Percentiles rank a stretch among this genome's conserved stretches.
Conservation (phyloP, 2,113 vertebrate genomes). For the Pseudopipra pipra region DNA sequence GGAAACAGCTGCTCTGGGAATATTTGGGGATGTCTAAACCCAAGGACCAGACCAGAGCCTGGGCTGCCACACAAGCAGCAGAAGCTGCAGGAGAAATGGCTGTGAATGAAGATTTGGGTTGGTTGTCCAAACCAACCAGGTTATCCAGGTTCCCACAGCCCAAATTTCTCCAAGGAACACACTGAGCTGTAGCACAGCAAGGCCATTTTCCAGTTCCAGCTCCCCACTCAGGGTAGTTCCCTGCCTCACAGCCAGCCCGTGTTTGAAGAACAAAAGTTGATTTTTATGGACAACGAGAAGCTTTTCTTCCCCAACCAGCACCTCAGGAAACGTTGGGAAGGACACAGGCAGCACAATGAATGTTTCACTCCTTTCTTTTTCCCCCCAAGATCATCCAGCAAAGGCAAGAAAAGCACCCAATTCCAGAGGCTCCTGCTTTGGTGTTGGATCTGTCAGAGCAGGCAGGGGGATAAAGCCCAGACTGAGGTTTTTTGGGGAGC, state of each 20-base stretch:
- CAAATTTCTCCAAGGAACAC: background rate
- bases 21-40: background rate
- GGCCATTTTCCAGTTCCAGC: background rate
- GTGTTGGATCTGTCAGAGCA: background rate
- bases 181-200: background rate
- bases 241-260: background rate
- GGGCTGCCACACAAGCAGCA: background rate
- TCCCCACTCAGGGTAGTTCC: background rate
- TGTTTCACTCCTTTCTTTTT: background rate
- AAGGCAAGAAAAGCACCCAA: background rate
- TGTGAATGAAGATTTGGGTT: background rate
- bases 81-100: background rate
- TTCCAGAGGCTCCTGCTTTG: background rate
- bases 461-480: background rate
- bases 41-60: background rate
- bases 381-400: background rate
- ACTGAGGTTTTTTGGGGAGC: background rate
- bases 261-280: background rate
- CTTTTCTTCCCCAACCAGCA: background rate
- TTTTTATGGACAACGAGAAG: background rate
- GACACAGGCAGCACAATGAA: background rate
- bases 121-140: no score
- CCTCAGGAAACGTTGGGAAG: background rate
- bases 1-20: background rate
- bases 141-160: background rate